Conservation (phyloP, 2,113 vertebrate species). For the Leptodactylus fuscus region DNA sequence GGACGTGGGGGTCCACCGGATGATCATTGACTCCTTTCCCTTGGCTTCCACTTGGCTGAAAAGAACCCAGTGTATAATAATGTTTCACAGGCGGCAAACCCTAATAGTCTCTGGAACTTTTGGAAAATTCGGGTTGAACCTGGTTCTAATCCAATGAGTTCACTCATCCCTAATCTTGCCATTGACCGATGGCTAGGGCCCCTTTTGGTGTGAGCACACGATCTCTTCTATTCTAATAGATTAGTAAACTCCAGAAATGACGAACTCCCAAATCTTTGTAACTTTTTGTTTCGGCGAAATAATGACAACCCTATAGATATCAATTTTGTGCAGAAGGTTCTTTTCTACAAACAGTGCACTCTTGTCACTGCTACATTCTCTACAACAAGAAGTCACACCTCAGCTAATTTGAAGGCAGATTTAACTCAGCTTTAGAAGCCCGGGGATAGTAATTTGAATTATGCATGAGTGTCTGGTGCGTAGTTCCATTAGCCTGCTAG, state of each 20-base stretch:
- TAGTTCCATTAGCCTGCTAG: slow-evolving; percentile 79
- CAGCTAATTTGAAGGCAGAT: slow-evolving; percentile 78
- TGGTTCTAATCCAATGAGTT: no score
- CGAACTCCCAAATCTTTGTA: not conserved
- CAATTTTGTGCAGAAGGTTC: slow-evolving; percentile 58
- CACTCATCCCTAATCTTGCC: no score
- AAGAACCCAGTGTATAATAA: no score
- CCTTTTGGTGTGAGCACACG: not conserved
- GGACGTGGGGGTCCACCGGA: no score
- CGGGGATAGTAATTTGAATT: slow-evolving; percentile 82
- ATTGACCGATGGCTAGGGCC: not conserved
- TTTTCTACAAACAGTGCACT: slow-evolving; percentile 63
- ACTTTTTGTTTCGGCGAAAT: not conserved
- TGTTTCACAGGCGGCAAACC: no score
- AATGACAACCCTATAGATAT: slow-evolving; percentile 30
- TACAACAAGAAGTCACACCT: slow-evolving; percentile 77
- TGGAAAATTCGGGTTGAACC: no score
- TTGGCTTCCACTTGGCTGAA: no score
- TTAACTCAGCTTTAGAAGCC: slow-evolving; percentile 79
- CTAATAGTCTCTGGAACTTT: no score
- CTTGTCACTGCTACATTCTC: slow-evolving; percentile 71
- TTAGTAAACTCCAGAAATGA: not conserved
- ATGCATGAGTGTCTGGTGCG: slow-evolving; percentile 83
- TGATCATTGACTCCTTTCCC: no score
- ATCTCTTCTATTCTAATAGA: no score